Conservation (phyloP, 1,140 invertebrate species). For the Lordiphosa collinella region DNA sequence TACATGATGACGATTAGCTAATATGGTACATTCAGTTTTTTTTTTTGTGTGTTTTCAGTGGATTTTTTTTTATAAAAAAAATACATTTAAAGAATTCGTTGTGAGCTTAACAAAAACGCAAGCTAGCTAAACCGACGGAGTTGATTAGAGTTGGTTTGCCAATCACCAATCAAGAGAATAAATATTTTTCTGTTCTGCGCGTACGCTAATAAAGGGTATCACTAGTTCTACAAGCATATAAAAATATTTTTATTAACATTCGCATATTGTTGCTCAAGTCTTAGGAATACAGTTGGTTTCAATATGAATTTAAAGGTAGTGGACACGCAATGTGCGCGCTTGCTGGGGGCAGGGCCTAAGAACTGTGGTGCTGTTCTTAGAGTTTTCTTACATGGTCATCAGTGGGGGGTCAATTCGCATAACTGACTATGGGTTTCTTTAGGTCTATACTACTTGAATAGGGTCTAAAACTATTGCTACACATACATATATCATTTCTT, state of each 20-base stretch:
- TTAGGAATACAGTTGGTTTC: conserved; percentile 73
- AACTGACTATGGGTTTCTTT: conserved; percentile 55
- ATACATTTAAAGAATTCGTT: conserved; percentile 50
- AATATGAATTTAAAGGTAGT: conserved; percentile 67
- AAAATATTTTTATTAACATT: conserved; percentile 70
- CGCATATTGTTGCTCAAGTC: conserved; percentile 73
- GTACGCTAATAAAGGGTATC: conserved; percentile 30
- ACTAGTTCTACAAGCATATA: conserved; percentile 60
- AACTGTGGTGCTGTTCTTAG: conserved; percentile 22
- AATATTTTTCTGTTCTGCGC: conserved; percentile 40
- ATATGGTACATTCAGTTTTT: conserved; percentile 71
- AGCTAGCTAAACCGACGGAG: conserved; percentile 68
- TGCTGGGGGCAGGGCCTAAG: conserved; percentile 4
- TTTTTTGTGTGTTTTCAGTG: conserved; percentile 40
- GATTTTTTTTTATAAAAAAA: conserved; percentile 74
- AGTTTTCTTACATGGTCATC: conserved; percentile 38
- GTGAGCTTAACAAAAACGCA: conserved; percentile 77
- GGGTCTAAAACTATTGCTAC: conserved; percentile 37
- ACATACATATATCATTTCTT: conserved; percentile 55
- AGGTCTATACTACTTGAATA: conserved; percentile 27
- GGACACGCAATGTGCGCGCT: conserved; percentile 69
- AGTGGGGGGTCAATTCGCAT: conserved; percentile 61
- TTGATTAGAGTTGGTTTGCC: conserved; percentile 40
- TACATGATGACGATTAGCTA: conserved; percentile 51
- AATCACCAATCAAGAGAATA: conserved; percentile 43